Evolutionary conservation across 2,113 vertebrate species (phyloP).

Genomic region (Urocynchramus pylzowi): DNA sequence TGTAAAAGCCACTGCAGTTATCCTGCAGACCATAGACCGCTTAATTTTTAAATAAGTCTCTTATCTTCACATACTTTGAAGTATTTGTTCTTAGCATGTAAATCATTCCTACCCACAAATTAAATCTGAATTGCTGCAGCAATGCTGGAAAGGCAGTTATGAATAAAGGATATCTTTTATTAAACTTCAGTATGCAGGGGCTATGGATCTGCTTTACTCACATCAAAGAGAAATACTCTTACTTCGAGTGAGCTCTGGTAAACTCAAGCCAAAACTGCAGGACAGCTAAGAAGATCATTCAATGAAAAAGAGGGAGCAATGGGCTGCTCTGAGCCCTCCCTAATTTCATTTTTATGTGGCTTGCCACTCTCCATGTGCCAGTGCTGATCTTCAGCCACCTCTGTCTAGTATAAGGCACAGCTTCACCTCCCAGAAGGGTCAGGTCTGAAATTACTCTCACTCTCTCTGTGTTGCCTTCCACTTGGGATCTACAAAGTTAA

Average conservation of each 20-base stretch:
- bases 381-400: not conserved
- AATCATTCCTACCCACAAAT: not conserved
- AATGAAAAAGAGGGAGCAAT: not conserved
- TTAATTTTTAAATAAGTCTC: not conserved
- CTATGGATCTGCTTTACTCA: not conserved
- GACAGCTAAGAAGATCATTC: not conserved
- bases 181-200: not conserved
- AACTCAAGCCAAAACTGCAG: not conserved
- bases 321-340: not conserved
- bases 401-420: not conserved
- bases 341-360: not conserved
- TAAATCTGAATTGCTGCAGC: not conserved
- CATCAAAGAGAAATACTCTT: not conserved
- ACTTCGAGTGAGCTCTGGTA: not conserved
- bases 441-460: not conserved
- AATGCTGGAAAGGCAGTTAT: not conserved
- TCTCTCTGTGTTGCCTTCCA: not conserved
- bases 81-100: constrained; percentile 7
- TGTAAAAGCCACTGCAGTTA: not conserved
- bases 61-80: constrained; percentile 19
- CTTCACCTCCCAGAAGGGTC: not conserved
- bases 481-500: not conserved
- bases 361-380: not conserved
- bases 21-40: not conserved
- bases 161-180: not conserved